Base-by-base conservation (phyloP, 2,797 vertebrate genomes). In the Masticophis lateralis region DNA sequence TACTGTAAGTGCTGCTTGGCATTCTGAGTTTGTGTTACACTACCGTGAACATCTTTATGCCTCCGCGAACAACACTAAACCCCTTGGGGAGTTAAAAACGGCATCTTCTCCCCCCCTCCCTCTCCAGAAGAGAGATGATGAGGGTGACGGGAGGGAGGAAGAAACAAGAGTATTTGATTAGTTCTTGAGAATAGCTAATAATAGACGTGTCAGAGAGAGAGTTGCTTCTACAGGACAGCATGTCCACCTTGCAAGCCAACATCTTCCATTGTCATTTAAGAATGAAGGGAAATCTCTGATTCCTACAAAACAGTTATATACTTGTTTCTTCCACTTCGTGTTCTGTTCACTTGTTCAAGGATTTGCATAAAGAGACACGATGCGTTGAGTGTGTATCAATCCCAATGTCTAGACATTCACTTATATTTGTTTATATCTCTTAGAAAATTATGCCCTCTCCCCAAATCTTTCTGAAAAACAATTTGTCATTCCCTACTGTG, bases 1-100 rank as follows among this genome's bases (percentile, higher is more conserved):
- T 96, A 95, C 93, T 92, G 0, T 92, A 94, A 87, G 93, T 86
- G 61, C 87, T 94, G 92, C 94, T 94, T 94, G 83, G 91, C 89
- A 92, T 96, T 92, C 63, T 51, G 92, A 91, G 51, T 32, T 74
- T 22, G 9, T 25, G 37, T 43, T 83, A 83, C 5, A 25, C 10
- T 12, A 6, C 74, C 10, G 4, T 47, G 83, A 60, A 43, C 89
- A 93, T 51, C 90, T 89, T 94, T 91, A 92, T 91, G 95, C 89
- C 86, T 87, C 28, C 18, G 28, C 5, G 89, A 60, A 57, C 91
- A 92, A 57, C 90, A 87, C 86, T 63, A 59, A 95, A 94, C 16
- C 94, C 55, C 83, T 90, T 88, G 79, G 60, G 92, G 91, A 95
- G 92, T 87, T n/a, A 93, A 94, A 94, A n/a, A 90, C 56, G 92